Conservation (phyloP, 2,113 vertebrate genomes). For the Heliornis fulica region DNA sequence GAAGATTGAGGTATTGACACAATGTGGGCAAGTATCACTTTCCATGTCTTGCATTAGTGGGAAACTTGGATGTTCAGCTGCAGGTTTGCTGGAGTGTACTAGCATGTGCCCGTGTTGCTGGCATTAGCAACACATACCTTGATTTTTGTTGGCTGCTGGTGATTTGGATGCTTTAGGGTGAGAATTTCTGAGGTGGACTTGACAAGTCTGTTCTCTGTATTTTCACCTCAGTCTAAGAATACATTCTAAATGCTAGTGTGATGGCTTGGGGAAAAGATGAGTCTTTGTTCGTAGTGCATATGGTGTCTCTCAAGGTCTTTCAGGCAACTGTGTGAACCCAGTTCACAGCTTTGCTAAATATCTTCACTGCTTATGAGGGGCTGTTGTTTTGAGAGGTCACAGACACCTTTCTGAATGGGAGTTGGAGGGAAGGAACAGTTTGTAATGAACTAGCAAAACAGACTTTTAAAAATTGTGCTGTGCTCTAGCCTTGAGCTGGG, state of each 20-base stretch:
- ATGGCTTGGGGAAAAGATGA: neutral
- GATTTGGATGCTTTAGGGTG: neutral
- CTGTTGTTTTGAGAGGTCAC: neutral
- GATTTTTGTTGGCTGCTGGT: neutral
- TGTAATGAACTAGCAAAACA: neutral
- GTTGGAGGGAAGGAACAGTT: neutral
- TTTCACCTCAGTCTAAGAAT: neutral
- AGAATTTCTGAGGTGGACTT: neutral
- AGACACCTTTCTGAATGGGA: neutral
- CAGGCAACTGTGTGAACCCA: neutral
- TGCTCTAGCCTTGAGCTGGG: neutral
- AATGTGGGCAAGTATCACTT: neutral
- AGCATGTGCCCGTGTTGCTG: neutral
- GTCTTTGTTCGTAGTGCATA: neutral
- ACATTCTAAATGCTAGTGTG: neutral
- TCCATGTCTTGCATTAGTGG: neutral
- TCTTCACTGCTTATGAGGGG: neutral
- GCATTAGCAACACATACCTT: neutral
- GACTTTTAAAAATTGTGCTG: neutral
- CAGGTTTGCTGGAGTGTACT: neutral
- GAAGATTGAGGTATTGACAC: neutral
- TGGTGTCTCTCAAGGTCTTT: neutral
- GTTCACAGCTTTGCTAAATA: neutral
- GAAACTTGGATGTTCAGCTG: neutral
- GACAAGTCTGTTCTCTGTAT: neutral